Evolutionary conservation across 2,888 invertebrate genomes (phyloP), one percentile per base, ranked within the genome.

Genomic region (Cephus runcator): DNA sequence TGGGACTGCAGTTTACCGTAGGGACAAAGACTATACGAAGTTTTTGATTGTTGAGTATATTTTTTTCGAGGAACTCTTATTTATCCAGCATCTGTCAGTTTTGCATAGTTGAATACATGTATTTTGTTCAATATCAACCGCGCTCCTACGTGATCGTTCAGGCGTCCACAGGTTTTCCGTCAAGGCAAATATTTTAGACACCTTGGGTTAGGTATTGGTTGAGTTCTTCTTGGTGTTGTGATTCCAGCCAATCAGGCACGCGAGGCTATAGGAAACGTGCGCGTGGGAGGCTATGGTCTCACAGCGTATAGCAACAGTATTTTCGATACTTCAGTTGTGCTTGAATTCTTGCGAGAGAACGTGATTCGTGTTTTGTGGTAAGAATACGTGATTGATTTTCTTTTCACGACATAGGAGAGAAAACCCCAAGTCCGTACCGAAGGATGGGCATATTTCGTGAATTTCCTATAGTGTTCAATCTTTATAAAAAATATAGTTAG

Each of bases 391-490:
- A 56, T 15, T 56, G 23, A 23, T 23, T 56, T 56, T 56, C 23
- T 15, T 23, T 9, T 56, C 31, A 71, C 71, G 31, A 34, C 12
- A 71, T 23, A 74, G 30, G 35, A 9, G 74, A 35, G 11, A 69
- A 34, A 76, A 36, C 69, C 56, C 56, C 56, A 56, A 23, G 23
- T 36, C 3, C 12, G 74, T 15, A 69, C 36, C 75, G 71, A 79
- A 80, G 78, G 79, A 90, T 90, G 89, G 87, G 86, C 83, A 89
- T 88, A 86, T 90, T 87, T 82, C 87, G 88, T 31, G 86, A 89
- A 80, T 89, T 89, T 77, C 86, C 87, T 4, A 86, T 88, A 79
- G 87, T 89, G 34, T 89, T 88, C 78, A 88, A 90, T 80, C 84
- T 88, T 6, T 88, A 89, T 80, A 85, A 87, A 76, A 89, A 90